A percentile compares a stretch with the other conserved stretches of the same genome.
Evolutionary conservation across 2,888 invertebrate genomes (phyloP).

Genomic region (Sinodicranocentrus sp.): DNA sequence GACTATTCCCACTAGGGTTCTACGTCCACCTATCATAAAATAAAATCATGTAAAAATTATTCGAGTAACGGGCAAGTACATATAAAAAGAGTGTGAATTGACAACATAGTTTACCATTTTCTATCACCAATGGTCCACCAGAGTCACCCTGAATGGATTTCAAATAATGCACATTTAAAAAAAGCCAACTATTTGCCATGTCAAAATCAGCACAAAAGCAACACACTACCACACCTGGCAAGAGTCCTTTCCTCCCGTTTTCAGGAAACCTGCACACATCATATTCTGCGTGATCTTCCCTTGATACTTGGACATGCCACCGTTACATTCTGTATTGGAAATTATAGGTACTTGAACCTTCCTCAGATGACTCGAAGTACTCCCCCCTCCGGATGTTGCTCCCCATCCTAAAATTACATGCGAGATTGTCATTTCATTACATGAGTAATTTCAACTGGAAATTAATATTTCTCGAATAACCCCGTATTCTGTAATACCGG

Average conservation of each 20-base stretch:
- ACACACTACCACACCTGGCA: too few relatives aligned
- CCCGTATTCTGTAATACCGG: conserved; percentile 23
- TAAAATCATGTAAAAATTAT: too few relatives aligned
- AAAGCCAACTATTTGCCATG: too few relatives aligned
- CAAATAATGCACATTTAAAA: not conserved
- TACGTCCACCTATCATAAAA: conserved; percentile 58
- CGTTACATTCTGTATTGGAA: conserved; percentile 84
- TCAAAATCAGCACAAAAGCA: too few relatives aligned
- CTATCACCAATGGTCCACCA: conserved; percentile 72
- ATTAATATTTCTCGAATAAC: not conserved
- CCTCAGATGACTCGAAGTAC: conserved; percentile 83
- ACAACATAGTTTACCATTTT: conserved; percentile 66
- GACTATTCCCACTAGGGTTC: conserved; percentile 71
- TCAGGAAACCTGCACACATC: conserved; percentile 66
- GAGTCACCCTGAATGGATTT: conserved; percentile 51
- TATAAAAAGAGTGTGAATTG: too few relatives aligned
- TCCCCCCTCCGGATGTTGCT: conserved; percentile 58
- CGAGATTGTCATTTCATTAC: not conserved
- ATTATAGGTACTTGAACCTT: conserved; percentile 90
- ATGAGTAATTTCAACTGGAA: too few relatives aligned
- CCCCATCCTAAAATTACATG: conserved; percentile 6
- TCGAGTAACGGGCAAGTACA: too few relatives aligned
- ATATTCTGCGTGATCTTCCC: conserved; percentile 73
- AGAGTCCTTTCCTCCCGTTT: conserved; percentile 66
- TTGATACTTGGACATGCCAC: conserved; percentile 61